These are phyloP conservation scores for Syritta pipiens DNA, from an alignment of 2,888 invertebrate genomes.

Conservation along the genomic window DNA sequence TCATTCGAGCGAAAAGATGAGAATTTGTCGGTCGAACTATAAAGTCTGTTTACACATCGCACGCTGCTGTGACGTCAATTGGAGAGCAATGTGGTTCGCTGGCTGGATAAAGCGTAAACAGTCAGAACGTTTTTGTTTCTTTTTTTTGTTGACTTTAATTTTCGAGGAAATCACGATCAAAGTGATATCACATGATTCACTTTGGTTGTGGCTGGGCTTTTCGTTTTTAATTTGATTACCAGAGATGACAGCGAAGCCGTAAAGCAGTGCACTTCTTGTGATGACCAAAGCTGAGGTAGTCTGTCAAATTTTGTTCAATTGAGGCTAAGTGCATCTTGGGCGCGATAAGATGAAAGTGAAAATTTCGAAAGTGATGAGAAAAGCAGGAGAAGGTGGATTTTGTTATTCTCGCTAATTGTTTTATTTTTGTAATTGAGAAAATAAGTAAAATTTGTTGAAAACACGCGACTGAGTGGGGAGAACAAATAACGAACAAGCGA, in stretches of 20 bases:
- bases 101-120: background rate
- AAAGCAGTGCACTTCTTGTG: constrained; percentile 2
- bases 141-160: constrained; percentile 17
- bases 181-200: constrained; percentile 37
- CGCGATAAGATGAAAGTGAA: constrained; percentile 16
- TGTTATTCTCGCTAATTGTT: background rate
- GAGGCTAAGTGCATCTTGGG: constrained; percentile 35
- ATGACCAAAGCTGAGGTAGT: constrained; percentile 7
- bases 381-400: constrained; percentile 8
- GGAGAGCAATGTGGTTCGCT: constrained; percentile 6
- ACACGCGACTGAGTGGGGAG: no score
- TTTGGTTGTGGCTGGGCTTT: background rate
- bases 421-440: no score
- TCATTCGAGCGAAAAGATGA: background rate
- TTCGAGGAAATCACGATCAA: constrained; percentile 30
- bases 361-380: constrained; percentile 9
- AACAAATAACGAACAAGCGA: no score
- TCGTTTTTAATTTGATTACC: background rate
- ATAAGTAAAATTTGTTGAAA: no score
- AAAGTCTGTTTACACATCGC: constrained; percentile 31
- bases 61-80: constrained; percentile 53
- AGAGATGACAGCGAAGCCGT: background rate
- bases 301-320: constrained; percentile 18
- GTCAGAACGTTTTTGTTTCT: no score
- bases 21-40: constrained; percentile 7